Conservation (phyloP, 1,140 invertebrate genomes). For the Apis dorsata region DNA sequence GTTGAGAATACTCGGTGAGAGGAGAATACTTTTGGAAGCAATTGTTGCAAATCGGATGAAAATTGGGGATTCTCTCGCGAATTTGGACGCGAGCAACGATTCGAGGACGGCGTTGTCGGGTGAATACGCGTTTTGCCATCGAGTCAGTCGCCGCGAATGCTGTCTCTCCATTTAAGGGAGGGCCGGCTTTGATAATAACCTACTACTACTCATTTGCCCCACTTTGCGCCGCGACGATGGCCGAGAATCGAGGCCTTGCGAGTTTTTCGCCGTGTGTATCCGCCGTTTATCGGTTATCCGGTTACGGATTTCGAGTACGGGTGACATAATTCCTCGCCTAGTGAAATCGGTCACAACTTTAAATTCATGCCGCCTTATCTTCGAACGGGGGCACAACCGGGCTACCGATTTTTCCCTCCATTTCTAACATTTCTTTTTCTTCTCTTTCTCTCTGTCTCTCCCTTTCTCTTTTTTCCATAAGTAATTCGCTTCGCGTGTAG, state of each 20-base stretch:
- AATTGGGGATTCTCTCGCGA: neutral
- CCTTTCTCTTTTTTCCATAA: neutral
- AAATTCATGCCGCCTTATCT: neutral
- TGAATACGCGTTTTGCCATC: constrained; percentile 5
- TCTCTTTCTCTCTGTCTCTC: too few species aligned
- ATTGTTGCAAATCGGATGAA: too few species aligned
- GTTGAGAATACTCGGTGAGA: too few species aligned
- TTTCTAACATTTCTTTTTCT: neutral
- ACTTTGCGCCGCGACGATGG: constrained; percentile 41
- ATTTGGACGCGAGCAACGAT: constrained; percentile 15
- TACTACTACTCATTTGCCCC: constrained; percentile 65
- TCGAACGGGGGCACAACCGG: too few species aligned
- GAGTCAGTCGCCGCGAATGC: constrained; percentile 55
- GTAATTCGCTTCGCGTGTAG: neutral
- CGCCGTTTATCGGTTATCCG: constrained; percentile 57
- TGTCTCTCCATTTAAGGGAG: constrained; percentile 68
- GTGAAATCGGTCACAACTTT: constrained; percentile 13
- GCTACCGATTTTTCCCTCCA: neutral
- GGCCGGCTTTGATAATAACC: constrained; percentile 66
- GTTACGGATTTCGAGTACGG: constrained; percentile 54
- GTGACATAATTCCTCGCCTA: constrained; percentile 45
- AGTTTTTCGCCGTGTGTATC: constrained; percentile 28
- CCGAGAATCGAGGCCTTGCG: constrained; percentile 52
- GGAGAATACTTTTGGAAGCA: too few species aligned
- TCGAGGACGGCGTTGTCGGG: neutral